These are phyloP conservation scores for Bolinopsis microptera DNA, from an alignment of 37 sponge, comb jelly and placozoan genomes.

Conservation along the genomic window DNA sequence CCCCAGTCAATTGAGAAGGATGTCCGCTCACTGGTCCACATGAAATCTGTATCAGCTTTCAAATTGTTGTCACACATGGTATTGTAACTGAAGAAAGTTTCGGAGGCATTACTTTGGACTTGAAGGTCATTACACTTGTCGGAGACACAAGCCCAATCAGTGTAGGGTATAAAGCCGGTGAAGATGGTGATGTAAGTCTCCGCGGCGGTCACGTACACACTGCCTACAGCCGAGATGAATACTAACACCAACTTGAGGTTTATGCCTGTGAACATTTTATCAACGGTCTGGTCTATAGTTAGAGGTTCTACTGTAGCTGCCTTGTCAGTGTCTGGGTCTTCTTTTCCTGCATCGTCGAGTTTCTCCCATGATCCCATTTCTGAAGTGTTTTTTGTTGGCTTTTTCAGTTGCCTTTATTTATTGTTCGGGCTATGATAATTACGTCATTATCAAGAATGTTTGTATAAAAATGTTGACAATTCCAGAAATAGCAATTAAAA, in stretches of 20 bases:
- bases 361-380: too few species aligned
- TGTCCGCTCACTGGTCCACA: constrained; percentile 2
- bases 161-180: constrained; percentile 59
- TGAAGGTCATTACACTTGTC: background rate
- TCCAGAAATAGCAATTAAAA: too few species aligned
- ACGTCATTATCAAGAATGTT: too few species aligned
- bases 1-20: constrained; percentile 49
- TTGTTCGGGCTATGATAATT: too few species aligned
- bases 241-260: background rate
- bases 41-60: constrained; percentile 11
- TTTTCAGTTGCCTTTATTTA: too few species aligned
- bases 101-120: background rate
- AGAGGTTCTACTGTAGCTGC: too few species aligned
- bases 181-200: constrained; percentile 32
- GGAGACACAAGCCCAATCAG: constrained; percentile 30
- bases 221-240: background rate
- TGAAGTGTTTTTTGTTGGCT: too few species aligned
- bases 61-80: constrained; percentile 47
- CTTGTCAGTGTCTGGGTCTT: too few species aligned
- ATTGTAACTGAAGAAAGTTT: background rate
- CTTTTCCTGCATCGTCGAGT: too few species aligned
- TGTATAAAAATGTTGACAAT: too few species aligned
- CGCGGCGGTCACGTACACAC: background rate
- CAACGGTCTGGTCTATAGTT: background rate
- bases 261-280: background rate